Base-by-base conservation (phyloP, 1,140 invertebrate genomes). In the Dermatophagoides farinae region DNA sequence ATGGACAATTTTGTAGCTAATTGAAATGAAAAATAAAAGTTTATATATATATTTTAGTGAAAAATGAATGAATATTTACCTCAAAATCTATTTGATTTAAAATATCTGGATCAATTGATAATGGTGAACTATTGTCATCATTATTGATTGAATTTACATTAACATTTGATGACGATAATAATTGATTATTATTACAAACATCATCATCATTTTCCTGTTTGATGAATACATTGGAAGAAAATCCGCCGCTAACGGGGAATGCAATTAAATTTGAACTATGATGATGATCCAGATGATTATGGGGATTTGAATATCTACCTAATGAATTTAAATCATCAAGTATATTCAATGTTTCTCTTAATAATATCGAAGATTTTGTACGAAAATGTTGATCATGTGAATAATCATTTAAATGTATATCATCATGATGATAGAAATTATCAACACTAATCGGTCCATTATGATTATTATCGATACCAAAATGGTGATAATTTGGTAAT, bases 211-310 rank as follows among this genome's bases (percentile, higher is more conserved):
- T 31, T 31, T 31, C 31, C 8, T 31, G 31, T 31, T 31, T 31
- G 31, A 31, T 31, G 31, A 31, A 31, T 8, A 31, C 31, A 31
- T 31, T 31, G 31, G 31, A 31, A 6, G 39, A n/a, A 38, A n/a
- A 16, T 12, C 57, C 57, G 8, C 40, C 14, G 43, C 43, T 58
- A 14, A 58, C 40, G n/a, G 43, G 57, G 47, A 55, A 58, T 44
- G 57, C 57, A 49, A 58, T 55, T 46, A 58, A 46, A 38, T 58
- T 41, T 23, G 57, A 58, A 49, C 23, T 58, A 31, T 23, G 44
- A 18, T 23, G 44, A 18, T 14, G 57, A 16, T 11, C 11, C 22
- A 14, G 57, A 25, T 25, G 51, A 31, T 14, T 39, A 16, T 11
- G 11, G 5, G 11, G 39, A 25, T 50, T 20, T 2, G 39, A 49